Percentiles rank a stretch among this genome's conserved stretches.
phyloP scores from a whole-genome alignment of 2,888 invertebrate species.

The Plagiodera versicolora region DNA sequence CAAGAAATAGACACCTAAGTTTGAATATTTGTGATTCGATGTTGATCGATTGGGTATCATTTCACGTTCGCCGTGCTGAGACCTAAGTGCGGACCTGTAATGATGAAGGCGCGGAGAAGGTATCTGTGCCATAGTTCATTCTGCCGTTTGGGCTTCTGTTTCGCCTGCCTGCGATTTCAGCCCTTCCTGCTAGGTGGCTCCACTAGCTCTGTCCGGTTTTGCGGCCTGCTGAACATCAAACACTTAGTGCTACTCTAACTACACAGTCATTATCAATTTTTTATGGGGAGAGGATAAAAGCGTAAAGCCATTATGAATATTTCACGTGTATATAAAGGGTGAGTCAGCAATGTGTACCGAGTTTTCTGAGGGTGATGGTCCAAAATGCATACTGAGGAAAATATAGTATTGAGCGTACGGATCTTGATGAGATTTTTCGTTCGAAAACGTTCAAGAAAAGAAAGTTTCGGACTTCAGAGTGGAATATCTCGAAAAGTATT shows the following conservation, averaged over 20 bases:
- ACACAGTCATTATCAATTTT: conserved; percentile 16
- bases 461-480: too few relatives aligned
- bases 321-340: too few relatives aligned
- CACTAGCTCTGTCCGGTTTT: conserved; percentile 43
- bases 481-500: too few relatives aligned
- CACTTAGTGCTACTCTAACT: conserved; percentile 40
- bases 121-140: conserved; percentile 56
- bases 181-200: conserved; percentile 17
- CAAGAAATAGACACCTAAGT: too few relatives aligned
- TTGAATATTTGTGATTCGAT: conserved; percentile 3
- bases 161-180: conserved; percentile 9
- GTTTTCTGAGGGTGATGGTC: too few relatives aligned
- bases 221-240: conserved; percentile 46
- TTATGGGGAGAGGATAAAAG: not conserved
- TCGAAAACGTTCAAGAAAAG: too few relatives aligned
- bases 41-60: not conserved
- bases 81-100: conserved; percentile 53
- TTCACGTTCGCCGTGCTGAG: conserved; percentile 18
- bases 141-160: conserved; percentile 38
- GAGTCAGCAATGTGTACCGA: too few relatives aligned
- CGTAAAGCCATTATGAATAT: not conserved
- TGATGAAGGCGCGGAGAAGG: conserved; percentile 56
- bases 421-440: too few relatives aligned
- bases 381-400: too few relatives aligned
- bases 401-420: too few relatives aligned